These are phyloP conservation scores for Cranoglanis bouderius DNA, from an alignment of 2,113 vertebrate species.

Conservation along the genomic window DNA sequence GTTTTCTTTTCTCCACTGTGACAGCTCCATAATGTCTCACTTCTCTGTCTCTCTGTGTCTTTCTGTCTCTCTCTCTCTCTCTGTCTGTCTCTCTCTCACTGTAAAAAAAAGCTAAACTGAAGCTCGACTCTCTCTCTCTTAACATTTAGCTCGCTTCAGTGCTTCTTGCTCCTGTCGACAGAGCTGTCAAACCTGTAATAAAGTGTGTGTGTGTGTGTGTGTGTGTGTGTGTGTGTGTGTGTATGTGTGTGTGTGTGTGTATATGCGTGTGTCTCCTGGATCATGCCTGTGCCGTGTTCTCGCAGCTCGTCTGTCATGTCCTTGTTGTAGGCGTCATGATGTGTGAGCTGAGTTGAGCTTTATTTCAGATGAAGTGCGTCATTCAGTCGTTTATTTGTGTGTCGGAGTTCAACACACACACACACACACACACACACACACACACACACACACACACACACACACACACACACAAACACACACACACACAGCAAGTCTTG, in stretches of 20 bases:
- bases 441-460: neutral
- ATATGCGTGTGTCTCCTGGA: slow-evolving; percentile 9
- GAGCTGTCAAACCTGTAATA: slow-evolving; percentile 30
- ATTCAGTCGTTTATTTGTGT: slow-evolving; percentile 44
- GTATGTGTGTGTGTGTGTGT: neutral
- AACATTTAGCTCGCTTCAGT: slow-evolving; percentile 22
- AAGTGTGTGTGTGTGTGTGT: neutral
- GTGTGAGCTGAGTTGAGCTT: slow-evolving; percentile 30
- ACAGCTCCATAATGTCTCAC: neutral
- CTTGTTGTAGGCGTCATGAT: slow-evolving; percentile 29
- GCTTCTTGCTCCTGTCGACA: slow-evolving; percentile 7
- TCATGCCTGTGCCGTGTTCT: slow-evolving; percentile 37
- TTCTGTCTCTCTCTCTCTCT: neutral
- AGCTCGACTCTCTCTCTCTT: neutral
- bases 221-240: slow-evolving; percentile 9
- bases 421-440: neutral
- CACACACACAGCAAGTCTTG: neutral
- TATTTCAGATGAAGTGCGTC: slow-evolving; percentile 41
- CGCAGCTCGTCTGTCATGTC: slow-evolving; percentile 48
- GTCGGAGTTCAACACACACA: slow-evolving; percentile 6
- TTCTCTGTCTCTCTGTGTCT: neutral
- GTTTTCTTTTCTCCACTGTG: neutral
- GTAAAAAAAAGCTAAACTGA: neutral
- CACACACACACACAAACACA: neutral
- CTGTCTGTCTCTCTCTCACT: neutral